Conservation (phyloP, 2,797 vertebrate species). For the Pipistrellus pipistrellus region DNA sequence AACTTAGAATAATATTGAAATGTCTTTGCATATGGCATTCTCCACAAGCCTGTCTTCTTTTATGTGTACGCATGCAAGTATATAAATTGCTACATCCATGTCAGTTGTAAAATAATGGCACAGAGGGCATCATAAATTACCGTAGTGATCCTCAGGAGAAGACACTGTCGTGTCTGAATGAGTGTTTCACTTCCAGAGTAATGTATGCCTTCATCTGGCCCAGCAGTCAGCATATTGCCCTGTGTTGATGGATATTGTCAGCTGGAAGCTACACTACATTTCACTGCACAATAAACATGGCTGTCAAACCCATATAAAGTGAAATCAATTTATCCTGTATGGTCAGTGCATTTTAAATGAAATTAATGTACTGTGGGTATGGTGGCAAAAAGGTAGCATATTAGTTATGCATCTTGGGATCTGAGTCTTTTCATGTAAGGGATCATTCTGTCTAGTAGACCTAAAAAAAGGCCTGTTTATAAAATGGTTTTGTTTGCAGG, state of each 20-base stretch:
- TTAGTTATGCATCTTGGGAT: conserved; percentile 93
- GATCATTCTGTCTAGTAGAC: conserved; percentile 72
- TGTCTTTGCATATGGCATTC: conserved; percentile 86
- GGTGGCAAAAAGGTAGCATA: conserved; percentile 93
- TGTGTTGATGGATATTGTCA: conserved; percentile 99
- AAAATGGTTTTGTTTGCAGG: conserved; percentile 57
- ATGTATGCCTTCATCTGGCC: conserved; percentile 99
- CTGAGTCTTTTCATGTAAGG: conserved; percentile 84
- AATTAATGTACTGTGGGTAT: conserved; percentile 97
- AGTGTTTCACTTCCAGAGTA: conserved; percentile 95
- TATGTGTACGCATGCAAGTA: conserved; percentile 93
- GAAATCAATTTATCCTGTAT: conserved; percentile 99
- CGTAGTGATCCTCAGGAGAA: conserved; percentile 92
- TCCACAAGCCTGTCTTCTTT: conserved; percentile 92
- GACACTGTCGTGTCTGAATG: conserved; percentile 94
- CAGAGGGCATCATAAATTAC: conserved; percentile 95
- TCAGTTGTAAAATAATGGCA: conserved; percentile 97
- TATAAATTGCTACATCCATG: conserved; percentile 98
- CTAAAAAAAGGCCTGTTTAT: conserved; percentile 66
- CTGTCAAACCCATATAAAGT: conserved; percentile 99
- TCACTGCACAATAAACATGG: conserved; percentile 99
- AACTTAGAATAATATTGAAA: conserved; percentile 83
- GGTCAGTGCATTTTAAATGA: conserved; percentile 99
- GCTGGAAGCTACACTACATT: conserved; percentile 97
- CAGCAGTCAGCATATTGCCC: conserved; percentile 98